A percentile compares a stretch with the other conserved stretches of the same genome.
Evolutionary conservation across 2,113 vertebrate genomes (phyloP).

Genomic region (Paedocypris sp.): DNA sequence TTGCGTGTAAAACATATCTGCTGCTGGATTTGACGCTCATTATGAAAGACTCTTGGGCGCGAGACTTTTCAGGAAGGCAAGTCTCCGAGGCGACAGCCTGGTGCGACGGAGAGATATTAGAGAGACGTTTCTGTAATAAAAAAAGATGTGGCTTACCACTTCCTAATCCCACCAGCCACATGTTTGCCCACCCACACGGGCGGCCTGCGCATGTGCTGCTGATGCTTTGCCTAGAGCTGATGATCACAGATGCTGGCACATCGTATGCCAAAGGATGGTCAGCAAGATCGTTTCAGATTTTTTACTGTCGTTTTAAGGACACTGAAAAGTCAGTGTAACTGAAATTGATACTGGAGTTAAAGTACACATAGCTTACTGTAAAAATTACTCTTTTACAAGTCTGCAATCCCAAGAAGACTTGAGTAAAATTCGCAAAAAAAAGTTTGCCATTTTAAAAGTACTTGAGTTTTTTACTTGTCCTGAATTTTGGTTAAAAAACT

Average conservation of each 20-base stretch:
- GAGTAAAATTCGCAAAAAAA: too few relatives aligned
- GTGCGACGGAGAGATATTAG: slow-evolving; percentile 51
- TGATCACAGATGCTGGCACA: background rate
- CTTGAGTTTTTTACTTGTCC: too few relatives aligned
- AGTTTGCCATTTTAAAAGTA: too few relatives aligned
- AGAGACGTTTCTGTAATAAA: slow-evolving; percentile 70
- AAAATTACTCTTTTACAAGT: too few relatives aligned
- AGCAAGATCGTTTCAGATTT: too few relatives aligned
- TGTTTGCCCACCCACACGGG: slow-evolving; percentile 73
- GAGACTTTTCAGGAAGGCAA: slow-evolving; percentile 22
- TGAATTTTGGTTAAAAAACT: too few relatives aligned
- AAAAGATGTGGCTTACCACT: slow-evolving; percentile 79
- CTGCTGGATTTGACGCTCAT: slow-evolving; percentile 40
- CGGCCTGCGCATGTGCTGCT: slow-evolving; percentile 32
- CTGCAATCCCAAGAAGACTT: too few relatives aligned
- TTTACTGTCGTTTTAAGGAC: too few relatives aligned
- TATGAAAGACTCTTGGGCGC: slow-evolving; percentile 26
- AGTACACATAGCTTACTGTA: too few relatives aligned
- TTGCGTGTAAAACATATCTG: slow-evolving; percentile 32
- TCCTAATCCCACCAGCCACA: slow-evolving; percentile 68
- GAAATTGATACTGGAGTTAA: too few relatives aligned
- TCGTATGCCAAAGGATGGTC: too few relatives aligned
- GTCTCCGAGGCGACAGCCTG: slow-evolving; percentile 30
- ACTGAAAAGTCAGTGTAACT: too few relatives aligned
- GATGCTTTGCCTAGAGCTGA: slow-evolving; percentile 15